Evolutionary conservation across 2,888 invertebrate species (phyloP), one percentile per base, ranked within the genome.

Genomic region (Trichopria drosophilae): DNA sequence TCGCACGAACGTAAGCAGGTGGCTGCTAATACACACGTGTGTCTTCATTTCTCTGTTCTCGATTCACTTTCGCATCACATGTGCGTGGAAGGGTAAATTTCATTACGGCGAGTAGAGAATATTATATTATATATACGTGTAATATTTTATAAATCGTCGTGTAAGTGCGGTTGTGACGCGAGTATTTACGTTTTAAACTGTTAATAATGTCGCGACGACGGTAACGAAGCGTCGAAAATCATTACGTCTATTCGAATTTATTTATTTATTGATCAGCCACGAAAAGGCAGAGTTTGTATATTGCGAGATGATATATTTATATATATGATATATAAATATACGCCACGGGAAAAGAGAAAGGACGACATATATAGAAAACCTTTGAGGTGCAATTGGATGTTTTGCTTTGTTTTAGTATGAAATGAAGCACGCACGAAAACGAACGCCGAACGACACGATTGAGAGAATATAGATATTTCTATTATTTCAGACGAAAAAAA

Each of bases 211-310:
- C 9, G 29, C 22, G 35, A 26, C 26, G 20, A 26, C 16, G 28
- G 19, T 23, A 28, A 18, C 15, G 29, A n/a, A 31, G 23, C 15
- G 23, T 32, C 31, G 46, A 23, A 46, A n/a, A n/a, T n/a, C n/a
- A n/a, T n/a, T n/a, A n/a, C n/a, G n/a, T n/a, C n/a, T n/a, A n/a
- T 51, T 51, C 36, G 47, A 45, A 37, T 42, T 42, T 47, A 52
- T 47, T 52, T 52, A 47, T 52, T 52, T 52, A 52, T 52, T 46
- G 31, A 42, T 32, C 34, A 37, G 46, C 47, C 42, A 42, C 51
- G 31, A 52, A 42, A 47, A 37, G 24, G 51, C 51, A 52, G 46
- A 51, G 47, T 52, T 32, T 52, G 47, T 52, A 52, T 35, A 52
- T 41, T 52, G 26, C 46, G 6, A 28, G 42, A 24, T 12, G 23